These are phyloP conservation scores for Drymonia ruficornis DNA, from an alignment of 2,888 invertebrate species.

Conservation along the genomic window DNA sequence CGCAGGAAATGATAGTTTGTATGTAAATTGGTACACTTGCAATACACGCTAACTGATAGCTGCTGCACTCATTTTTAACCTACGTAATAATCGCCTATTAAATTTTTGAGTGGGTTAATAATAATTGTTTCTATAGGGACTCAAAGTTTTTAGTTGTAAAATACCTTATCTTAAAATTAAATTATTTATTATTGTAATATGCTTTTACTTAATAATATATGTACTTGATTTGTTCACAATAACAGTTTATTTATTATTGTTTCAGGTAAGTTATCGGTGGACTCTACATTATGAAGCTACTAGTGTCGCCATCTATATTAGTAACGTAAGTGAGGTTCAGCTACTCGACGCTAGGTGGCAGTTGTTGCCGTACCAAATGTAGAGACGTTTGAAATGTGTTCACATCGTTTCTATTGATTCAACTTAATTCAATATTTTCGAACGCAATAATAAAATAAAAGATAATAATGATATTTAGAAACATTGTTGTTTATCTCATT, in stretches of 20 bases:
- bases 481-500: too few relatives aligned
- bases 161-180: too few relatives aligned
- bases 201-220: too few relatives aligned
- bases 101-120: neutral
- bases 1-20: slow-evolving; percentile 72
- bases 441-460: too few relatives aligned
- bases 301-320: slow-evolving; percentile 52
- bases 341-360: slow-evolving; percentile 64
- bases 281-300: slow-evolving; percentile 7
- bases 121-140: neutral
- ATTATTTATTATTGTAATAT: too few relatives aligned
- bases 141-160: too few relatives aligned
- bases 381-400: neutral
- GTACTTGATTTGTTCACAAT: too few relatives aligned
- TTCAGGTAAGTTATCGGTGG: slow-evolving; percentile 83
- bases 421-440: too few relatives aligned
- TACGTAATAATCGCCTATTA: slow-evolving; percentile 24
- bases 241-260: slow-evolving; percentile 50
- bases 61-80: slow-evolving; percentile 31
- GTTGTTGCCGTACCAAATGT: slow-evolving; percentile 6
- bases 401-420: neutral
- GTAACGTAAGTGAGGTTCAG: slow-evolving; percentile 36
- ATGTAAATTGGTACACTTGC: slow-evolving; percentile 58
- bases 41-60: slow-evolving; percentile 30
- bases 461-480: too few relatives aligned